Conservation (phyloP, 2,113 vertebrate genomes). For the Mesocricetus auratus region DNA sequence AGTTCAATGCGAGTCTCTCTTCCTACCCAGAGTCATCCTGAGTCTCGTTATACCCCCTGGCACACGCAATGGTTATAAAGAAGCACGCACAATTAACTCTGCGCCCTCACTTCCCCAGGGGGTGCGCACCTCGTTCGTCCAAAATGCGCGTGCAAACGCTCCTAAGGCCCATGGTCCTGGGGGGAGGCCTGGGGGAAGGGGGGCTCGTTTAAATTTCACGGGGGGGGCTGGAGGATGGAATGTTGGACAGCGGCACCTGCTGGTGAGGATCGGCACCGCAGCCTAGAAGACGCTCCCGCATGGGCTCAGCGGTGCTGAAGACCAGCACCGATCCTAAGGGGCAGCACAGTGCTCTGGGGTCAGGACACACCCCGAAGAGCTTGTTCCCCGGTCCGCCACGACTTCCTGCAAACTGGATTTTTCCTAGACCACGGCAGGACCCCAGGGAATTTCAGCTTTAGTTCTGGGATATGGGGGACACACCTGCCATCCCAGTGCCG, state of each 20-base stretch:
- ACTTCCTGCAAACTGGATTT: conserved; percentile 5
- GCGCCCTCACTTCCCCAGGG: neutral
- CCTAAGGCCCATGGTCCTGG: neutral
- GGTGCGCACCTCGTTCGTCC: neutral
- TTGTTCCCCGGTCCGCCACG: neutral
- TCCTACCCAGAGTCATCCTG: neutral
- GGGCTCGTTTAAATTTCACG: neutral
- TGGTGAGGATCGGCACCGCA: conserved; percentile 61
- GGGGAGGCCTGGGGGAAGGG: neutral
- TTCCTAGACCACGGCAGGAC: neutral
- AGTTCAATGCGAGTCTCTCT: conserved; percentile 30
- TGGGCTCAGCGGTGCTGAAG: neutral
- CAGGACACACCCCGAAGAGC: neutral
- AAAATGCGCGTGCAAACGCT: conserved; percentile 33
- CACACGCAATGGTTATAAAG: neutral
- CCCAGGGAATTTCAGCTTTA: neutral
- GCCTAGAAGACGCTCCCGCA: neutral
- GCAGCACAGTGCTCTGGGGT: neutral
- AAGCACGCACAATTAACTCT: neutral
- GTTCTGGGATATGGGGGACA: neutral
- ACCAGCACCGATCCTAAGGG: neutral
- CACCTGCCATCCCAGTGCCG: neutral
- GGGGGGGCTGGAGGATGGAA: conserved; percentile 58
- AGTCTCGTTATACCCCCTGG: neutral
- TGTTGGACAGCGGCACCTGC: conserved; percentile 80